These are phyloP conservation scores for Microchirus variegatus DNA, from an alignment of 2,797 vertebrate genomes.

Conservation along the genomic window DNA sequence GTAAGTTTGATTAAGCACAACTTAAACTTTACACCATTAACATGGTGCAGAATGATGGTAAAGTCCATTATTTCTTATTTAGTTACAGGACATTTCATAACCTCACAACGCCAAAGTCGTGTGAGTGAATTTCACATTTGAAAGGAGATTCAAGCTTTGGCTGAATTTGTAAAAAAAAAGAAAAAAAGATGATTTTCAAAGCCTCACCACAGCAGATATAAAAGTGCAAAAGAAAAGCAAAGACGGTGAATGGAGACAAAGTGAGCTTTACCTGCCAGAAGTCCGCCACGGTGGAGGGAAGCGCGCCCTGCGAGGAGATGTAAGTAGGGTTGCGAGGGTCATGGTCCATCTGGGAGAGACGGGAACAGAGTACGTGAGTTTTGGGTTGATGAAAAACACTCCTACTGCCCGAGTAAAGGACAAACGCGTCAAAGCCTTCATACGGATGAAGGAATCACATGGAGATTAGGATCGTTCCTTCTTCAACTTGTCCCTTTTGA, in stretches of 20 bases:
- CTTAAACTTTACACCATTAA: too few relatives aligned
- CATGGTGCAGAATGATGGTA: too few relatives aligned
- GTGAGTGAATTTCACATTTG: too few relatives aligned
- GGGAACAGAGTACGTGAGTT: conserved; percentile 57
- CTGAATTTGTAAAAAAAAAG: too few relatives aligned
- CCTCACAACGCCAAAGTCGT: too few relatives aligned
- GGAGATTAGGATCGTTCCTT: conserved; percentile 1
- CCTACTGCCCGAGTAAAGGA: conserved; percentile 36
- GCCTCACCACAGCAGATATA: conserved; percentile 18
- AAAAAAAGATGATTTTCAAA: too few relatives aligned
- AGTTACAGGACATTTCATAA: too few relatives aligned
- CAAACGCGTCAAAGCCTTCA: conserved; percentile 59
- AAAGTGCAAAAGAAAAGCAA: conserved; percentile 6
- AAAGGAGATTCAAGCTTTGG: too few relatives aligned
- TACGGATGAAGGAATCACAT: conserved; percentile 34
- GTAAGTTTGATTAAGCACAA: too few relatives aligned
- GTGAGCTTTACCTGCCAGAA: conserved; percentile 95
- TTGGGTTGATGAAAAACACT: conserved; percentile 47
- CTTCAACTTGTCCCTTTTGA: conserved; percentile 19
- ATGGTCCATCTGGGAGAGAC: conserved; percentile 91
- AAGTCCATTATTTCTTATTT: too few relatives aligned
- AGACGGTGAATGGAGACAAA: conserved; percentile 19
- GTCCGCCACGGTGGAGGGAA: conserved; percentile 92
- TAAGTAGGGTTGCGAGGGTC: conserved; percentile 96
- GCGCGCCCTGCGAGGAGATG: conserved; percentile 93